Base-by-base conservation (phyloP, 2,797 vertebrate species). In the Australoheros facetus region DNA sequence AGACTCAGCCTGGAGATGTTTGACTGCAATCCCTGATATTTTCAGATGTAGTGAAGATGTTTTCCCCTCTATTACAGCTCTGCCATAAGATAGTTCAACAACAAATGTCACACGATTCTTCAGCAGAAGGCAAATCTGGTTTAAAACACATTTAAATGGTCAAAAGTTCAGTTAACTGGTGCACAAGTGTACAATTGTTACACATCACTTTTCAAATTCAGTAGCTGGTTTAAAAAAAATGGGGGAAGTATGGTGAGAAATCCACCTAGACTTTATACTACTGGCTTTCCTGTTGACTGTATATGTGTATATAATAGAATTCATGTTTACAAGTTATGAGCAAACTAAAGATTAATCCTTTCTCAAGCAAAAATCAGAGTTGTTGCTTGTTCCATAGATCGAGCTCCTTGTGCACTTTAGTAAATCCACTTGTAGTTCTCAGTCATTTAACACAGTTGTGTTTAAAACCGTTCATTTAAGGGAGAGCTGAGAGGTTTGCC, bases 351-450 rank as follows among this genome's bases (percentile, higher is more conserved):
- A 84, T 79, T 90, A 84, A 87, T 79, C 89, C 80, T 84, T 84
- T 84, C 81, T 85, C 39, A 66, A 82, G 80, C 85, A 90, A 87
- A 84, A 87, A 75, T 79, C 28, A 32, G 23, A 55, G 80, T 75
- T 79, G 64, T 81, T 2, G 62, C 84, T 89, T 88, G 73, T 87
- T 89, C 71, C 55, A 16, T 88, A 84, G 82, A 86, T 90, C 85
- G 86, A 92, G 91, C 90, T 92, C 90, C 87, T 88, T 55, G 89
- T 91, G 94, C 94, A 95, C 94, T 95, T 95, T 94, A 93, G 89
- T 17, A 48, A 80, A 75, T 73, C 81, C 69, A 78, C 73, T 76
- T 55, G 75, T 86, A 70, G 79, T 79, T 83, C 70, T 85, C 54
- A 69, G 42, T 83, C 80, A 77, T 85, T 88, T 77, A 81, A 76